Evolutionary conservation across 2,113 vertebrate genomes (phyloP).

Genomic region (Scortum barcoo): DNA sequence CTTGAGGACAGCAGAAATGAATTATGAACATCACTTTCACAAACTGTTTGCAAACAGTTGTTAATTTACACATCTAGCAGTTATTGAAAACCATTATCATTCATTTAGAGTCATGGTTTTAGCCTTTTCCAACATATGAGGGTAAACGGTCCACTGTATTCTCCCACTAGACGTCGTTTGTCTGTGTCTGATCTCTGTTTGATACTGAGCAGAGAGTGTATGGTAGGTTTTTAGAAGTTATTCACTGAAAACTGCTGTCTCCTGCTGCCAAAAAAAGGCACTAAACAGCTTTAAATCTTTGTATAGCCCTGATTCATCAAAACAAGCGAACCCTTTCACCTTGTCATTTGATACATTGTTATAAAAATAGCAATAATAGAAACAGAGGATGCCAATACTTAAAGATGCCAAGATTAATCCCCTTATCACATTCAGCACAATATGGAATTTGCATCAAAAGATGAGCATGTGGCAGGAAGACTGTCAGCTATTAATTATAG

Average conservation of each 20-base stretch:
- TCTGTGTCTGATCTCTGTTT: background rate
- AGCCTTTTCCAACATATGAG: too few species aligned
- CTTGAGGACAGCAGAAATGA: background rate
- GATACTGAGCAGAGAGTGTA: background rate
- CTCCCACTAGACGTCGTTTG: background rate
- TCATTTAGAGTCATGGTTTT: background rate
- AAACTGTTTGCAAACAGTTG: background rate
- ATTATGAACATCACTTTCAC: background rate
- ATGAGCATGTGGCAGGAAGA: conserved; percentile 44
- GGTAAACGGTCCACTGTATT: background rate
- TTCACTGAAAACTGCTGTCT: background rate
- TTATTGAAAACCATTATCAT: background rate
- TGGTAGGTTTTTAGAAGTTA: background rate
- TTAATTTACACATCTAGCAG: background rate
- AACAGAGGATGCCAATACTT: background rate
- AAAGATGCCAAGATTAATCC: background rate
- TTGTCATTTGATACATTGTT: background rate
- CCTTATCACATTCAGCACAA: background rate
- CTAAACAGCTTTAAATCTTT: background rate
- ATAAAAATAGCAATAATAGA: background rate
- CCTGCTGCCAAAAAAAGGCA: background rate
- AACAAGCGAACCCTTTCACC: background rate
- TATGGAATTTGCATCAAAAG: conserved; percentile 35
- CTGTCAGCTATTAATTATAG: conserved; percentile 59
- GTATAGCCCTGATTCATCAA: background rate